Evolutionary conservation across 2,113 vertebrate species (phyloP), one percentile per base, ranked within the genome.

Genomic region (Panthera uncia): DNA sequence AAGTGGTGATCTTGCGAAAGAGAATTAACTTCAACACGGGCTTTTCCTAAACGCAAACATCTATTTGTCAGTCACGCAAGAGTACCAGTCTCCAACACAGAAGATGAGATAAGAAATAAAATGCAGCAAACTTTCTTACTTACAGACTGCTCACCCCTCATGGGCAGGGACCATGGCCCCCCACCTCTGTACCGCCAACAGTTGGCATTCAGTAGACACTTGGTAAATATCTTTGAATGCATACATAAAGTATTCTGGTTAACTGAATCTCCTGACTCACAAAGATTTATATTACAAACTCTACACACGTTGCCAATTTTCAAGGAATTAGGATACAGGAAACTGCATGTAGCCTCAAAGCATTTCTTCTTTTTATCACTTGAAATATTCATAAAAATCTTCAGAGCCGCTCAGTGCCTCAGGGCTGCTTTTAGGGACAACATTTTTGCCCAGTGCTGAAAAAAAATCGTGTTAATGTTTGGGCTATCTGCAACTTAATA

Each of bases 301-400:
- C 38, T 84, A 21, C 27, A 11, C 55, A 11, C 5, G n/a, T 18
- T 85, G 15, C 31, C 50, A 79, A 27, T 63, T 95, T 91, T 57
- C 29, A 55, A 89, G 66, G 57, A 89, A 48, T 90, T 73, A 55
- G 33, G 61, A 91, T 57, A 65, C 12, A 50, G 68, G 31, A 89
- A 95, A 95, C 5, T 69, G 3, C 12, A 65, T 71, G 74, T 91
- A 91, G 16, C 15, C 50, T 21, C 57, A 89, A 15, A 95, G 33
- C 50, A 31, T 76, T 76, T 82, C 38, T 78, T 8, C 25, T 36
- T 90, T 63, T 29, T 76, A 78, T 27, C n/a, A n/a, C 27, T 65
- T 85, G 85, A 95, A 93, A 69, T 91, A 76, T n/a, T 95, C 41
- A 36, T 81, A 11, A 93, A 81, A 81, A 33, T 41, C 18, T 69